Conservation (phyloP, 1,140 invertebrate species). For the Zelostemma sp. region DNA sequence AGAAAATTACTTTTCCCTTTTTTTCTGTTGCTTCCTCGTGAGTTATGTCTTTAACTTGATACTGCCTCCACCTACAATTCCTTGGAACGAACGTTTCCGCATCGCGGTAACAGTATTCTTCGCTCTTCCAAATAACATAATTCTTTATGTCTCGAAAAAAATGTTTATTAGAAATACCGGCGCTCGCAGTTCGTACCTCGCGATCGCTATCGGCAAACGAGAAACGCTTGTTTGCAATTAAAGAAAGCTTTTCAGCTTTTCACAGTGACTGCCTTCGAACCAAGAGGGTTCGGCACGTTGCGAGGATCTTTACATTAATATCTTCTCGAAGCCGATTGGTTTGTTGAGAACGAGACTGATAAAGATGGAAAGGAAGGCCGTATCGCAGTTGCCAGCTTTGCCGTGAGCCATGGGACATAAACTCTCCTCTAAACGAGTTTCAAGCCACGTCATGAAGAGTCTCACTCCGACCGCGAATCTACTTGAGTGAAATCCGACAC, state of each 20-base stretch:
- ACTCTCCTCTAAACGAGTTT: conserved; percentile 52
- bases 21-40: too few relatives aligned
- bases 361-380: conserved; percentile 52
- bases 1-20: too few relatives aligned
- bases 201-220: conserved; percentile 44
- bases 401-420: conserved; percentile 45
- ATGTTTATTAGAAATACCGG: conserved; percentile 35
- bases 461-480: conserved; percentile 8
- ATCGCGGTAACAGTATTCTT: conserved; percentile 36
- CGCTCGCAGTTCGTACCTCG: too few relatives aligned
- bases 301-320: conserved; percentile 46
- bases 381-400: conserved; percentile 52
- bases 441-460: conserved; percentile 15
- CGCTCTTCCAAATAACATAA: conserved; percentile 26
- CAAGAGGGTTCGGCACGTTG: conserved; percentile 18
- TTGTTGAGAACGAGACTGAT: conserved; percentile 25
- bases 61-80: conserved; percentile 3
- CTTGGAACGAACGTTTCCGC: conserved; percentile 3
- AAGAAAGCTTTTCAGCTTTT: conserved; percentile 41
- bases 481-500: not conserved
- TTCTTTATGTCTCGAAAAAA: conserved; percentile 24
- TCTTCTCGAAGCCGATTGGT: too few relatives aligned
- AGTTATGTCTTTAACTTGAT: conserved; percentile 21
- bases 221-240: conserved; percentile 48
- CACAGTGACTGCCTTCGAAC: conserved; percentile 27